These are phyloP conservation scores for Hypsibius dujardini DNA, from an alignment of 1,140 invertebrate genomes.

Conservation along the genomic window DNA sequence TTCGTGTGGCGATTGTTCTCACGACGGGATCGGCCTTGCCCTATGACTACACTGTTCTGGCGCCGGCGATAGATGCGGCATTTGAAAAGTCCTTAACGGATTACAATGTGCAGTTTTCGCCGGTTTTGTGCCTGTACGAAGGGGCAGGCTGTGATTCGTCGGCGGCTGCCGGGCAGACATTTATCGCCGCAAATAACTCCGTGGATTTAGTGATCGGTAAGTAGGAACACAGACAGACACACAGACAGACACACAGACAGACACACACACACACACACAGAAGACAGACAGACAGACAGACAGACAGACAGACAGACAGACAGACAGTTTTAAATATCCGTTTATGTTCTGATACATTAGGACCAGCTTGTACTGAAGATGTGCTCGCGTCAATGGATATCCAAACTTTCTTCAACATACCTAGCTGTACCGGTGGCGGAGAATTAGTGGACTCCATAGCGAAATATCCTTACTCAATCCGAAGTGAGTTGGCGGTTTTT, in stretches of 20 bases:
- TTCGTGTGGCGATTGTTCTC: too few species aligned
- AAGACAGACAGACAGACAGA: too few species aligned
- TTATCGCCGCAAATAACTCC: too few species aligned
- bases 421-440: neutral
- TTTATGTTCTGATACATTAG: neutral
- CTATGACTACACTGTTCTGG: neutral
- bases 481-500: neutral
- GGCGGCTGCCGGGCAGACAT: too few species aligned
- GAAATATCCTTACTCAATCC: neutral
- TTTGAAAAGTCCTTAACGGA: neutral
- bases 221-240: too few species aligned
- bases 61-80: neutral
- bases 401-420: neutral
- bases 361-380: neutral
- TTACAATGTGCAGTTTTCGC: neutral
- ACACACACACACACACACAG: too few species aligned
- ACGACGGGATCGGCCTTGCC: neutral
- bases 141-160: too few species aligned
- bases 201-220: too few species aligned
- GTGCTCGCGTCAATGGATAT: neutral
- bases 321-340: too few species aligned
- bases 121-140: neutral
- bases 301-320: too few species aligned
- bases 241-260: too few species aligned
- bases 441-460: neutral